Conservation (phyloP, 2,113 vertebrate species). For the Opisthocomus hoazin region DNA sequence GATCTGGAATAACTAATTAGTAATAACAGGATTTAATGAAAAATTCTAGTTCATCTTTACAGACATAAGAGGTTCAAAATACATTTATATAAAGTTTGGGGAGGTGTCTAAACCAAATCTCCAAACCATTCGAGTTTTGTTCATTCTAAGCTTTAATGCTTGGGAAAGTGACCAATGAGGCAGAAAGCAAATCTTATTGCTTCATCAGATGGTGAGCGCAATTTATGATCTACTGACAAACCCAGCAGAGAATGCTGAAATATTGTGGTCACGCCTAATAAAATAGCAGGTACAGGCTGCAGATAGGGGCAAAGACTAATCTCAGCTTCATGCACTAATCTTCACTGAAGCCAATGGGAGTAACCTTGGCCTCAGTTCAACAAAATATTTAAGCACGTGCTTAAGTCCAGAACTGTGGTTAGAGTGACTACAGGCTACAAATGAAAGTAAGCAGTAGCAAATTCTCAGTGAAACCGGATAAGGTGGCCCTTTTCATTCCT, state of each 20-base stretch:
- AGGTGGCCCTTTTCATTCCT: background rate
- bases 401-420: background rate
- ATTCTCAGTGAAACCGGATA: background rate
- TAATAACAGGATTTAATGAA: background rate
- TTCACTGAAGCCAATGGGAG: background rate
- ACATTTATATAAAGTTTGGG: background rate
- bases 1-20: background rate
- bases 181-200: conserved; percentile 69
- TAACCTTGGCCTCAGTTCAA: background rate
- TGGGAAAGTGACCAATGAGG: conserved; percentile 56
- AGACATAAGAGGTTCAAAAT: background rate
- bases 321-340: background rate
- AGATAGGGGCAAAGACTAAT: conserved; percentile 27
- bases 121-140: background rate
- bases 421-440: background rate
- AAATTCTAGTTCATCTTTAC: background rate
- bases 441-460: background rate
- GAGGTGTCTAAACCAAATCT: background rate
- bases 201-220: conserved; percentile 62
- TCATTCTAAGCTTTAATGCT: conserved; percentile 48
- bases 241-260: conserved; percentile 63
- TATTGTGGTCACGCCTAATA: conserved; percentile 64
- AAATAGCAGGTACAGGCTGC: conserved; percentile 56
- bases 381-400: conserved; percentile 5
- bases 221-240: conserved; percentile 68